These are phyloP conservation scores for Neocrepidodera transversa DNA, from an alignment of 2,888 invertebrate genomes.

Conservation along the genomic window DNA sequence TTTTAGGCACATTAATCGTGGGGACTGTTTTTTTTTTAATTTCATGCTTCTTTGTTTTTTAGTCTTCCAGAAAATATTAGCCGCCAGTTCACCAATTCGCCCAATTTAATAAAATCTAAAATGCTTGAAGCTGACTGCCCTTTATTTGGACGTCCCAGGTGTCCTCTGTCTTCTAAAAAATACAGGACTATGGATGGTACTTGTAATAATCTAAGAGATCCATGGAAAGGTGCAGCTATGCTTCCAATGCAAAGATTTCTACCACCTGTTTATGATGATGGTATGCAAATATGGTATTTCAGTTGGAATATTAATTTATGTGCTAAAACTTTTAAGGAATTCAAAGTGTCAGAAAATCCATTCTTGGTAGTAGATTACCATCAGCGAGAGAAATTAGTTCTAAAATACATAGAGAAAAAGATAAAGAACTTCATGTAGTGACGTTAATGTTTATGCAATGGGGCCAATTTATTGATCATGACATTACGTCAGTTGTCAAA, in stretches of 20 bases:
- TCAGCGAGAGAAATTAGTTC: conserved; percentile 80
- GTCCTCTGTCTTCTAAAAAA: conserved; percentile 72
- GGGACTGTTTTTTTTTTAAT: too few relatives aligned
- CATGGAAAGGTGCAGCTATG: conserved; percentile 83
- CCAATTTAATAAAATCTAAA: conserved; percentile 41
- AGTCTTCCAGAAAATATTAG: conserved; percentile 48
- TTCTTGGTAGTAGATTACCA: conserved; percentile 69
- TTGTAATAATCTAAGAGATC: conserved; percentile 82
- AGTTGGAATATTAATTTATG: too few relatives aligned
- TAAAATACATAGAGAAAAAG: conserved; percentile 69
- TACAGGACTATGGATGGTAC: conserved; percentile 89
- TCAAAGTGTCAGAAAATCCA: conserved; percentile 66
- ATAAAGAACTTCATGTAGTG: conserved; percentile 70
- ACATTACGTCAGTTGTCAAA: conserved; percentile 81
- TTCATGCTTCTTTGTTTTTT: too few relatives aligned
- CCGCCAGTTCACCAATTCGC: conserved; percentile 41
- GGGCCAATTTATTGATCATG: conserved; percentile 92
- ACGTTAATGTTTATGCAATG: conserved; percentile 89
- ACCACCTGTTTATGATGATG: conserved; percentile 83
- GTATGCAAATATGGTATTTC: conserved; percentile 50
- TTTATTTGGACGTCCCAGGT: conserved; percentile 70
- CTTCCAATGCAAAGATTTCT: conserved; percentile 83
- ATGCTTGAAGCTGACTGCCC: conserved; percentile 65
- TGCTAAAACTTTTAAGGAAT: conserved; percentile 50
- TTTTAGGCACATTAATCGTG: too few relatives aligned